A percentile compares a stretch with the other conserved stretches of the same genome.
These are phyloP conservation scores for Acropternis orthonyx DNA, from an alignment of 2,797 vertebrate species.

Conservation along the genomic window DNA sequence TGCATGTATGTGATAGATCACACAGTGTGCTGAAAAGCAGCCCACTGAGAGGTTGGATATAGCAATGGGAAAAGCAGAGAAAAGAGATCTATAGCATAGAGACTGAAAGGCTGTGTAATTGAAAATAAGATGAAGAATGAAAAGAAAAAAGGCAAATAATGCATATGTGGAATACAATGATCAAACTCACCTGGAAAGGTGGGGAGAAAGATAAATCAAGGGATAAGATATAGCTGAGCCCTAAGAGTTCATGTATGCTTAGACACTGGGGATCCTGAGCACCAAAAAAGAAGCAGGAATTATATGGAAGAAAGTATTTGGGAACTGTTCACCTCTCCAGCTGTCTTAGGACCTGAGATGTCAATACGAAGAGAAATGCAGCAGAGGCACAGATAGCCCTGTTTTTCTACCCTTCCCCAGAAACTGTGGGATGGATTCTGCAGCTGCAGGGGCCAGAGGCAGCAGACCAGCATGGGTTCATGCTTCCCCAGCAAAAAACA, in stretches of 20 bases:
- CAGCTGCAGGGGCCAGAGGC: not conserved
- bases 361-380: not conserved
- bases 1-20: not conserved
- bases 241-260: not conserved
- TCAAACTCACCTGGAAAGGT: not conserved
- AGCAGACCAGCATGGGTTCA: not conserved
- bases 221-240: not conserved
- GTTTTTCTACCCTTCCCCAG: not conserved
- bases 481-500: constrained; percentile 14
- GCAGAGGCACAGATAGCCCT: not conserved
- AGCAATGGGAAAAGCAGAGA: not conserved
- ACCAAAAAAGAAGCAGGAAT: not conserved
- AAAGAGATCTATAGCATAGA: not conserved
- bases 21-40: not conserved
- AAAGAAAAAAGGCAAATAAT: not conserved
- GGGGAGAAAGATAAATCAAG: not conserved
- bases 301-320: not conserved
- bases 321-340: not conserved
- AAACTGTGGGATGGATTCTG: not conserved
- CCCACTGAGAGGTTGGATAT: not conserved
- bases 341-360: not conserved
- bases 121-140: not conserved
- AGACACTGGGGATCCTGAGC: not conserved
- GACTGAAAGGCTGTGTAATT: not conserved
- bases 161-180: not conserved